Conservation (phyloP, 1,140 invertebrate genomes). For the Drosophila seguyi region DNA sequence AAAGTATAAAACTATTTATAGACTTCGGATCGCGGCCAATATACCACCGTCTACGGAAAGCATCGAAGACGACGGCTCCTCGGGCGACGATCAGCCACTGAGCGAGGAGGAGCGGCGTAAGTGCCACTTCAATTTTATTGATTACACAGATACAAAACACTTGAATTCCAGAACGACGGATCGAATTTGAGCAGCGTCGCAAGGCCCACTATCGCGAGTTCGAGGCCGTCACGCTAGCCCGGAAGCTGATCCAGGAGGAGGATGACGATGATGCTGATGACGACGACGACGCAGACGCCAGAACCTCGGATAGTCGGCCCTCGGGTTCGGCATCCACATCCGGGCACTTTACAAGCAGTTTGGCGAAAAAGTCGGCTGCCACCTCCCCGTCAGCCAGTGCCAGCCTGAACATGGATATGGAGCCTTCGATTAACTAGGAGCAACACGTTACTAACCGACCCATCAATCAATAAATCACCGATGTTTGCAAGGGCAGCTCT, state of each 20-base stretch:
- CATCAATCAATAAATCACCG: slow-evolving; percentile 52
- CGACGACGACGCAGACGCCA: slow-evolving; percentile 83
- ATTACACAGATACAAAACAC: slow-evolving; percentile 17
- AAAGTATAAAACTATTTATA: slow-evolving; percentile 46
- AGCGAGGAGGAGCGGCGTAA: slow-evolving; percentile 87
- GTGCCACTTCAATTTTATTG: slow-evolving; percentile 16
- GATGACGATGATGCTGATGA: slow-evolving; percentile 92
- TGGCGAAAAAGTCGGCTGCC: slow-evolving; percentile 45
- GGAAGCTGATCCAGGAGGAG: slow-evolving; percentile 95
- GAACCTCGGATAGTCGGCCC: slow-evolving; percentile 40
- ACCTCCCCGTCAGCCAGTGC: slow-evolving; percentile 53
- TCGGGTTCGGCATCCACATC: slow-evolving; percentile 53
- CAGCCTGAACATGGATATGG: slow-evolving; percentile 54
- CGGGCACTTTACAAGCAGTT: slow-evolving; percentile 53
- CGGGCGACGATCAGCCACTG: slow-evolving; percentile 88
- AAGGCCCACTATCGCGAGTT: slow-evolving; percentile 99
- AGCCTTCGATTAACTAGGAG: slow-evolving; percentile 60
- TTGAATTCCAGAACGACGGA: slow-evolving; percentile 87
- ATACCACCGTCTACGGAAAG: slow-evolving; percentile 85
- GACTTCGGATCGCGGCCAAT: slow-evolving; percentile 85
- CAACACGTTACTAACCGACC: slow-evolving; percentile 35
- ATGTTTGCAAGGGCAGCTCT: slow-evolving; percentile 41
- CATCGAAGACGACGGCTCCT: slow-evolving; percentile 88
- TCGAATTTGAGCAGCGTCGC: slow-evolving; percentile 95
- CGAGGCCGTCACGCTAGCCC: slow-evolving; percentile 95